Evolutionary conservation across 2,888 invertebrate genomes (phyloP).

Genomic region (Fragum whitleyi): DNA sequence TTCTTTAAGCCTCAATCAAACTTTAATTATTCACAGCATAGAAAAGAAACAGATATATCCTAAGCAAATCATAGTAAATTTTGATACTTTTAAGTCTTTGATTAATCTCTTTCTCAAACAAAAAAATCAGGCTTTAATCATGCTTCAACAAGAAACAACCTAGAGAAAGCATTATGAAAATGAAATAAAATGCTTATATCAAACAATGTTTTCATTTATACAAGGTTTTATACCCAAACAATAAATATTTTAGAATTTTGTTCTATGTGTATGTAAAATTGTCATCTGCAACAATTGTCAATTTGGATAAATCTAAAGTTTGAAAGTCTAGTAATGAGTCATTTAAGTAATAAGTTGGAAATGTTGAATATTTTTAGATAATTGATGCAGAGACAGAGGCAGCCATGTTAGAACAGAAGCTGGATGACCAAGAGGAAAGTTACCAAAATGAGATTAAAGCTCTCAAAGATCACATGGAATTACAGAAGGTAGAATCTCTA

Average conservation of each 20-base stretch:
- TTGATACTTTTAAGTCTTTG: too few species aligned
- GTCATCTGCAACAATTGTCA: background rate
- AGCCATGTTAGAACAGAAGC: constrained; percentile 72
- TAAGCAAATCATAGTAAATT: too few species aligned
- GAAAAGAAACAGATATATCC: too few species aligned
- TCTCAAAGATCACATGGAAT: constrained; percentile 73
- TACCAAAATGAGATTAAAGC: constrained; percentile 75
- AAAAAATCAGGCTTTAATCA: too few species aligned
- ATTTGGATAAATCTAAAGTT: background rate
- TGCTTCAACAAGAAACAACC: too few species aligned
- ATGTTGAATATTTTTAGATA: constrained; percentile 55
- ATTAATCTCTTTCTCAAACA: too few species aligned
- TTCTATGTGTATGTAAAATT: background rate
- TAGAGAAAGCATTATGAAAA: constrained; percentile 9
- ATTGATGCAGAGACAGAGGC: constrained; percentile 76
- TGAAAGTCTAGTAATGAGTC: background rate
- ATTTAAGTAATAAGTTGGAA: too few species aligned
- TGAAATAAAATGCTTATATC: constrained; percentile 3
- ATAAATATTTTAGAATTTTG: background rate
- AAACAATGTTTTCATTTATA: constrained; percentile 9
- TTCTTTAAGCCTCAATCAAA: too few species aligned
- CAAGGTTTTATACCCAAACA: background rate
- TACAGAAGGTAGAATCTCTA: constrained; percentile 66
- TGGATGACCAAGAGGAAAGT: constrained; percentile 73
- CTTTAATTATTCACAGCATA: too few species aligned